These are phyloP conservation scores for Bhutanitis thaidina DNA, from an alignment of 2,888 invertebrate genomes.

Conservation along the genomic window DNA sequence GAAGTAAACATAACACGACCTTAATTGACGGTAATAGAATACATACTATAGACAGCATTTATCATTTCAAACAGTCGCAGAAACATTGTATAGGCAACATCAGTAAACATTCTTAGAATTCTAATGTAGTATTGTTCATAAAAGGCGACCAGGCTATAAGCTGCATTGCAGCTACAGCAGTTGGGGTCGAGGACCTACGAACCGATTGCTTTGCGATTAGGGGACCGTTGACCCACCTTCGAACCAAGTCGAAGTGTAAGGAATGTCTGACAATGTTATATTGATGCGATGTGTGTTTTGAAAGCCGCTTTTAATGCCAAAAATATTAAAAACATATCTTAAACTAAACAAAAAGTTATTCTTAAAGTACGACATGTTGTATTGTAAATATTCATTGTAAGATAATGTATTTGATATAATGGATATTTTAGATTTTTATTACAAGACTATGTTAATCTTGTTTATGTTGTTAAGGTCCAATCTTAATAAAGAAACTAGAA, in stretches of 20 bases:
- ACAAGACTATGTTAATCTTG: too few relatives aligned
- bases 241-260: not conserved
- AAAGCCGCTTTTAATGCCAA: too few relatives aligned
- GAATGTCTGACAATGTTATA: constrained; percentile 11
- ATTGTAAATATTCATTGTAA: too few relatives aligned
- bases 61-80: not conserved
- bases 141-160: not conserved
- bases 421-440: too few relatives aligned
- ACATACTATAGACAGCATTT: too few relatives aligned
- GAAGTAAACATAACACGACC: too few relatives aligned
- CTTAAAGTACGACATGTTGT: too few relatives aligned
- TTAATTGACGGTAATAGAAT: too few relatives aligned
- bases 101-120: constrained; percentile 5
- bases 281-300: not conserved
- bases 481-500: not conserved
- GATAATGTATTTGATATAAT: too few relatives aligned
- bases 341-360: too few relatives aligned
- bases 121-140: not conserved
- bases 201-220: constrained; percentile 58
- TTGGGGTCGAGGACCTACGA: constrained; percentile 32
- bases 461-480: too few relatives aligned
- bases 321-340: too few relatives aligned
- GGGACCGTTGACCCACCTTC: constrained; percentile 52
- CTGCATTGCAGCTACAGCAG: constrained; percentile 19
- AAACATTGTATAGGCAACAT: constrained; percentile 1